These are phyloP conservation scores for Flexamia atlantica DNA, from an alignment of 2,888 invertebrate genomes.

Conservation along the genomic window DNA sequence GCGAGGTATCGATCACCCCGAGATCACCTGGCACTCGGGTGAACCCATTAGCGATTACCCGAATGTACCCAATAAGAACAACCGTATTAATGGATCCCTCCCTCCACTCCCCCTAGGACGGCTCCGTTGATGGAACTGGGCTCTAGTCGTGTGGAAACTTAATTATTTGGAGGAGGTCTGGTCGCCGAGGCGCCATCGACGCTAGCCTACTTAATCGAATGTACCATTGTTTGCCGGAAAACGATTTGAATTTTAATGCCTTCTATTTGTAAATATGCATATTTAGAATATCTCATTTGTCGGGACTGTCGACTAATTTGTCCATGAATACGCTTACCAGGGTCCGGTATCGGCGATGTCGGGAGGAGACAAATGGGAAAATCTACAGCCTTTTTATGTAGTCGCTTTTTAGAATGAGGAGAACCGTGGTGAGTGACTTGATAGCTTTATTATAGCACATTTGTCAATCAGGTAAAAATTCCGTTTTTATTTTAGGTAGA, in stretches of 20 bases:
- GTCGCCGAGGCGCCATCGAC: conserved; percentile 48
- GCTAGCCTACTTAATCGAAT: conserved; percentile 54
- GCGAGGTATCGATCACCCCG: neutral
- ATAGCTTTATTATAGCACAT: too few species aligned
- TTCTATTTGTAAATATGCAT: conserved; percentile 35
- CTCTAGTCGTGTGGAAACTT: conserved; percentile 62
- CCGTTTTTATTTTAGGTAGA: too few species aligned
- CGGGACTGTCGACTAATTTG: conserved; percentile 10
- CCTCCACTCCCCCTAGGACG: neutral
- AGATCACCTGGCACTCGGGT: conserved; percentile 38
- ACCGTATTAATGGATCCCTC: conserved; percentile 45
- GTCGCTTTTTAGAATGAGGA: too few species aligned
- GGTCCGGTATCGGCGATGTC: neutral
- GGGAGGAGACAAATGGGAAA: neutral
- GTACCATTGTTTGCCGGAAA: conserved; percentile 57
- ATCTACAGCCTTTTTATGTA: too few species aligned
- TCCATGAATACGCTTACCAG: conserved; percentile 14
- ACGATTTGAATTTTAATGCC: conserved; percentile 57
- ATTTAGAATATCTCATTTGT: conserved; percentile 28
- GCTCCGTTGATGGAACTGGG: conserved; percentile 60
- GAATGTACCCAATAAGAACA: conserved; percentile 54
- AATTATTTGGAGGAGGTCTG: conserved; percentile 60
- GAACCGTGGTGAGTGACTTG: too few species aligned
- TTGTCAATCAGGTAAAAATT: too few species aligned
- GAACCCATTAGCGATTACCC: conserved; percentile 25